These are phyloP conservation scores for Etia nguti DNA, from an alignment of 2,113 vertebrate genomes.

Conservation along the genomic window DNA sequence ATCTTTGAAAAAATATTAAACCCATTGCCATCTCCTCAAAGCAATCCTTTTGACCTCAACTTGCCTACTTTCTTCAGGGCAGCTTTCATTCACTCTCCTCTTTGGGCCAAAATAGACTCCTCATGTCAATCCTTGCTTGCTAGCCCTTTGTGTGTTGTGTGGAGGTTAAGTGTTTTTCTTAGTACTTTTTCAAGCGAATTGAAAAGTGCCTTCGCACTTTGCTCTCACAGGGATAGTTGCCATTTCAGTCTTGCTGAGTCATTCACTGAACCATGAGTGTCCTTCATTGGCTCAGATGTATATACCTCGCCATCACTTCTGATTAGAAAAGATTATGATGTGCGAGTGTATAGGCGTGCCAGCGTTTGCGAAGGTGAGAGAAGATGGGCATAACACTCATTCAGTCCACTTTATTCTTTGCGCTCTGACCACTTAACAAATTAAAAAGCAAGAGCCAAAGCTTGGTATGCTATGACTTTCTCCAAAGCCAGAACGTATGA, in stretches of 20 bases:
- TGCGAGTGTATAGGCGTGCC: neutral
- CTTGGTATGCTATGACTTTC: neutral
- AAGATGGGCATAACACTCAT: neutral
- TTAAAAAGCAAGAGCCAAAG: neutral
- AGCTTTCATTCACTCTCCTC: constrained; percentile 29
- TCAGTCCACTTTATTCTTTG: neutral
- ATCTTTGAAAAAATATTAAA: constrained; percentile 1
- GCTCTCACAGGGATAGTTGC: constrained; percentile 49
- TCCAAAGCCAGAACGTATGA: neutral
- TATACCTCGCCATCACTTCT: constrained; percentile 15
- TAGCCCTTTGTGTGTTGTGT: constrained; percentile 26
- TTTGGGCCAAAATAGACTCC: constrained; percentile 30
- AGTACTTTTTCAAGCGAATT: constrained; percentile 45
- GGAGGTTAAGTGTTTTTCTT: constrained; percentile 65
- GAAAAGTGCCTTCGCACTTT: constrained; percentile 54
- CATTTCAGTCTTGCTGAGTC: constrained; percentile 53
- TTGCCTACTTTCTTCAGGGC: constrained; percentile 3
- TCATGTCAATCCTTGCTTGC: constrained; percentile 18
- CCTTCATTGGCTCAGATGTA: neutral
- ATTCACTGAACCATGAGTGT: constrained; percentile 38
- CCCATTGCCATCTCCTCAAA: constrained; percentile 2
- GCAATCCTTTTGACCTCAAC: constrained; percentile 26
- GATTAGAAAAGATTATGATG: constrained; percentile 6
- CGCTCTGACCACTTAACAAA: neutral
- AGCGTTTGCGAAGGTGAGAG: neutral